Evolutionary conservation across 2,797 vertebrate genomes (phyloP).

Genomic region (Holocentrus rufus): DNA sequence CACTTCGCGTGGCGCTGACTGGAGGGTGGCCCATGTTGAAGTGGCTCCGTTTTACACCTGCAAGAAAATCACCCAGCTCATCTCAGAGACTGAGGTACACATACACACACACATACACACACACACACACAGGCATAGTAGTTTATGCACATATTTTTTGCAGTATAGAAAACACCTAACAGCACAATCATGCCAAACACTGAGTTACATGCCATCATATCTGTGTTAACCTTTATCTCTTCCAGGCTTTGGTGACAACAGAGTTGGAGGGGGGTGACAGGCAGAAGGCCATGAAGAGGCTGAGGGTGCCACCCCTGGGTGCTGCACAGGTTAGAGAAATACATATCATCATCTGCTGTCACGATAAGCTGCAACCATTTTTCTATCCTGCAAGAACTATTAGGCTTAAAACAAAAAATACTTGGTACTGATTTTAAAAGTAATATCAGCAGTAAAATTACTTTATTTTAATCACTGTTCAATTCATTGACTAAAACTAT

Average conservation of each 20-base stretch:
- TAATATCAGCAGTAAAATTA: no score
- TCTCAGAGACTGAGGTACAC: conserved; percentile 93
- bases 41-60: conserved; percentile 98
- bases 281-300: conserved; percentile 98
- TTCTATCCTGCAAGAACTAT: no score
- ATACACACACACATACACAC: conserved; percentile 9
- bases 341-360: not conserved
- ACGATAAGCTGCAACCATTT: no score
- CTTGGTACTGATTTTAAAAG: no score
- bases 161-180: no score
- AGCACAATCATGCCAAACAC: no score
- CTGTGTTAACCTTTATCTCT: conserved; percentile 37
- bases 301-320: conserved; percentile 95
- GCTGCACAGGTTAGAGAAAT: conserved; percentile 90
- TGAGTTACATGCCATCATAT: no score
- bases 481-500: no score
- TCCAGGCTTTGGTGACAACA: conserved; percentile 92
- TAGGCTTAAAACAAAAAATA: no score
- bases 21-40: conserved; percentile 96
- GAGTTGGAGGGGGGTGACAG: conserved; percentile 97
- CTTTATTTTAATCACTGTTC: no score
- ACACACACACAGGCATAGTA: not conserved
- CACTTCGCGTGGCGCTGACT: conserved; percentile 92
- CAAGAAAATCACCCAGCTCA: conserved; percentile 99
- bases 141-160: not conserved